Evolutionary conservation across 2,113 vertebrate species (phyloP).

Genomic region (Prunella himalayana): DNA sequence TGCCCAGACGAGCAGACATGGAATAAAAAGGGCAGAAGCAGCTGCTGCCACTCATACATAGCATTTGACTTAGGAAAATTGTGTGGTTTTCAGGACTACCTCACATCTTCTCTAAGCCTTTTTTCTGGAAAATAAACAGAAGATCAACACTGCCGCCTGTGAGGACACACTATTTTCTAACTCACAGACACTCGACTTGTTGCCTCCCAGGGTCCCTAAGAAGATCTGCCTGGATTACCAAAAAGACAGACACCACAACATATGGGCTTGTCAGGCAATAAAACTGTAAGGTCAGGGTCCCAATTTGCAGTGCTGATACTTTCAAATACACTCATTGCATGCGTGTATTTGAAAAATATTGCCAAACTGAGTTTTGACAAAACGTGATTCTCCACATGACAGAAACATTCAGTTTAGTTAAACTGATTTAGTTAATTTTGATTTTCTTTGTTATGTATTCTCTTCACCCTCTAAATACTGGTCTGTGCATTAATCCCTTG

Average conservation of each 20-base stretch:
- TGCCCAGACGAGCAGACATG: neutral
- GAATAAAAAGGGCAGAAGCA: slow-evolving; percentile 25
- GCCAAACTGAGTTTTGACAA: neutral
- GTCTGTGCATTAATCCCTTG: neutral
- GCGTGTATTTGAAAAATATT: neutral
- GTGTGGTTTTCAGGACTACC: neutral
- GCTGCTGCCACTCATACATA: neutral
- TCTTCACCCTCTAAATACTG: neutral
- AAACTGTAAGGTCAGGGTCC: neutral
- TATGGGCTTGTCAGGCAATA: neutral
- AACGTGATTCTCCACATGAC: fast-evolving
- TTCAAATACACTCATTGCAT: neutral
- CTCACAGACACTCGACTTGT: fast-evolving
- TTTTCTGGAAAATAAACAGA: slow-evolving; percentile 10
- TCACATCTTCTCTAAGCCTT: neutral
- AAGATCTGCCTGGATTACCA: neutral
- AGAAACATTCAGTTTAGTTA: neutral
- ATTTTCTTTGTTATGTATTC: neutral
- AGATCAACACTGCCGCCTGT: neutral
- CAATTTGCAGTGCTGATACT: neutral
- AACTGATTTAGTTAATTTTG: neutral
- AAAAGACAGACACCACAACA: neutral
- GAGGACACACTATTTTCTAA: neutral
- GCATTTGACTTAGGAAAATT: neutral
- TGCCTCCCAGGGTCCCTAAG: neutral